A percentile compares a stretch with the other conserved stretches of the same genome.
These are phyloP conservation scores for Pelodiscus sinensis DNA, from an alignment of 2,113 vertebrate species.

Conservation along the genomic window DNA sequence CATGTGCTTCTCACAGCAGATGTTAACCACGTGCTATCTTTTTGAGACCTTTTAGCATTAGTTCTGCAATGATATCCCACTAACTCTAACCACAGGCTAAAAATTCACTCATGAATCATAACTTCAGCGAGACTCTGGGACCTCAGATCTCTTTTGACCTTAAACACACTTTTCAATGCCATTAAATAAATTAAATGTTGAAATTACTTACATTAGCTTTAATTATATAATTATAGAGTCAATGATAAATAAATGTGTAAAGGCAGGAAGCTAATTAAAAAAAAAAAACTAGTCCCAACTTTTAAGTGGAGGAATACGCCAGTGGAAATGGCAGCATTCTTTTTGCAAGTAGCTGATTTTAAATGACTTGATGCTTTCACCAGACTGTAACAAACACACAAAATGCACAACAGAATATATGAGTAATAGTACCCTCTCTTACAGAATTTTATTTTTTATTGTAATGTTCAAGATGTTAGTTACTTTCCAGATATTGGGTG, in stretches of 20 bases:
- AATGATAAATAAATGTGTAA: constrained; percentile 68
- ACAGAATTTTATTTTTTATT: not conserved
- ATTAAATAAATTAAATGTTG: constrained; percentile 75
- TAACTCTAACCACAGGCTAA: constrained; percentile 52
- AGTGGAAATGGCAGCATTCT: constrained; percentile 14
- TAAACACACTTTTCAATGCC: constrained; percentile 67
- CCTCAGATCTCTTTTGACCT: constrained; percentile 67
- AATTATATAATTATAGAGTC: constrained; percentile 69
- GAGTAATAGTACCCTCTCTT: not conserved
- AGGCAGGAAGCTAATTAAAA: constrained; percentile 48
- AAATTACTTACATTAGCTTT: constrained; percentile 70
- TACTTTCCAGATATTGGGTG: not conserved
- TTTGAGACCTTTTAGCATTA: constrained; percentile 50
- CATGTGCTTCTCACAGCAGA: not conserved
- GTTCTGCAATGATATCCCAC: constrained; percentile 60
- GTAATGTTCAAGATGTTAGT: not conserved
- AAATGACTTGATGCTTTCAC: not conserved
- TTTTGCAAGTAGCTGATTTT: not conserved
- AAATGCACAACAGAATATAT: not conserved
- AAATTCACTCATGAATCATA: constrained; percentile 69
- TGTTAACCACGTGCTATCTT: not conserved
- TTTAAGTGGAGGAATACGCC: constrained; percentile 10
- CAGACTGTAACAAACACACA: not conserved
- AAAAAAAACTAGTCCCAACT: constrained; percentile 48
- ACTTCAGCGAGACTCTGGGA: constrained; percentile 47